Base-by-base conservation (phyloP, 2,888 invertebrate genomes). In the Hyles lineata region DNA sequence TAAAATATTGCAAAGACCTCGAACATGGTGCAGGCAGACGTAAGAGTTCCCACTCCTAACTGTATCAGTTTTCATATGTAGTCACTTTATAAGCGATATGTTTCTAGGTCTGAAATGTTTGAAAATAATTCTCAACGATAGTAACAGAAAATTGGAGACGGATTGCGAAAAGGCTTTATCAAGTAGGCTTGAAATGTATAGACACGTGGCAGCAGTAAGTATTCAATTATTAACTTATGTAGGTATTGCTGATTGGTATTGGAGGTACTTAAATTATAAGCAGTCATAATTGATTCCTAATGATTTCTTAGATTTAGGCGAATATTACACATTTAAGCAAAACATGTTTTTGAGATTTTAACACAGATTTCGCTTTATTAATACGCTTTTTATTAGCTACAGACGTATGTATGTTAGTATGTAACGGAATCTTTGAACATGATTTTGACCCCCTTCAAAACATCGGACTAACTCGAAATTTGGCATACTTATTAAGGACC, bases 1-100 rank as follows among this genome's bases (percentile, higher is more conserved):
- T 96, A 69, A 97, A 97, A 83, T 97, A 96, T 87, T 98, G 98
- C 85, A 96, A 96, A 78, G 96, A 97, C 83, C 95, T 99, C 32
- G 96, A 96, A 70, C 97, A 97, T 87, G 99, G 99, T 72, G 97
- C 98, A 85, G 99, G 99, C 77, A 96, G 98, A 95, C 97, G 98
- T 98, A 95, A 96, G 97, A 95, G 52, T 62, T n/a, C 71, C 8
- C 19, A 29, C 5, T 60, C 11, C 21, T 29, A 17, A 21, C 3
- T n/a, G 17, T 58, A 19, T 52, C 52, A 6, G 35, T 21, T 32
- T 35, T 11, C 43, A 19, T 43, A 43, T 59, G 9, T 52, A 35
- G 61, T 72, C 35, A 11, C 32, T n/a, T 73, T 55, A 32, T 25
- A 21, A 5, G 23, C 32, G 11, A 60, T 74, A 72, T 76, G 74